phyloP scores from a whole-genome alignment of 2,113 vertebrate genomes.

The Trochalopteron elliotii region DNA sequence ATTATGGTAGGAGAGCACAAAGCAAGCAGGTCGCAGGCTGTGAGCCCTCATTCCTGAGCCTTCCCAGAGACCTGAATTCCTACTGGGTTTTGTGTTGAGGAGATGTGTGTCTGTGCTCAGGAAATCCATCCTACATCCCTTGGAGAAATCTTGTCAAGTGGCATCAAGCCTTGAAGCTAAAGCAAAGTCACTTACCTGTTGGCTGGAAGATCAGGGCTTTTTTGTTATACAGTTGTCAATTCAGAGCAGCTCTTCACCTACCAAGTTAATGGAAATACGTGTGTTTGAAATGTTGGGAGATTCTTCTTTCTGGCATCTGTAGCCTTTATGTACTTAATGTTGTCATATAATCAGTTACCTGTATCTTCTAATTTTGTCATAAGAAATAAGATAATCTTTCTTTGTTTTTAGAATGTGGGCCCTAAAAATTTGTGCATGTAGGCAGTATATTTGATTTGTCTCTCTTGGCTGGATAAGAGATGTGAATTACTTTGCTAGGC shows the following conservation, averaged over 20 bases:
- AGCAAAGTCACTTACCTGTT: background rate
- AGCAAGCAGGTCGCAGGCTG: rapidly evolving
- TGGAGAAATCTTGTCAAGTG: background rate
- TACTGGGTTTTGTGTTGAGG: background rate
- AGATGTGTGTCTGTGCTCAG: background rate
- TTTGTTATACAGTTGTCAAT: background rate
- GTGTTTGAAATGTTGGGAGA: background rate
- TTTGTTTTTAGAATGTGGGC: background rate
- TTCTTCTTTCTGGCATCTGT: background rate
- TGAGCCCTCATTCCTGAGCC: rapidly evolving
- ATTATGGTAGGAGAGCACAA: background rate
- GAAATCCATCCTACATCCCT: background rate
- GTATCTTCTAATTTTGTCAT: background rate
- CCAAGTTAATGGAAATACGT: background rate
- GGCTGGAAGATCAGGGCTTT: rapidly evolving
- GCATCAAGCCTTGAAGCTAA: background rate
- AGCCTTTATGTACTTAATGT: background rate
- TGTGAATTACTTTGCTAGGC: background rate
- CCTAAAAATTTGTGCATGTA: background rate
- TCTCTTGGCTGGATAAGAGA: background rate
- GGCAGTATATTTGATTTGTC: background rate
- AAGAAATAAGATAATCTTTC: background rate
- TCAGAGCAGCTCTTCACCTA: background rate
- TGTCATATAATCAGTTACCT: background rate
- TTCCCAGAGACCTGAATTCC: background rate